Evolutionary conservation across 1,140 invertebrate species (phyloP), one percentile per base, ranked within the genome.

Genomic region (Drosophila arizonae): DNA sequence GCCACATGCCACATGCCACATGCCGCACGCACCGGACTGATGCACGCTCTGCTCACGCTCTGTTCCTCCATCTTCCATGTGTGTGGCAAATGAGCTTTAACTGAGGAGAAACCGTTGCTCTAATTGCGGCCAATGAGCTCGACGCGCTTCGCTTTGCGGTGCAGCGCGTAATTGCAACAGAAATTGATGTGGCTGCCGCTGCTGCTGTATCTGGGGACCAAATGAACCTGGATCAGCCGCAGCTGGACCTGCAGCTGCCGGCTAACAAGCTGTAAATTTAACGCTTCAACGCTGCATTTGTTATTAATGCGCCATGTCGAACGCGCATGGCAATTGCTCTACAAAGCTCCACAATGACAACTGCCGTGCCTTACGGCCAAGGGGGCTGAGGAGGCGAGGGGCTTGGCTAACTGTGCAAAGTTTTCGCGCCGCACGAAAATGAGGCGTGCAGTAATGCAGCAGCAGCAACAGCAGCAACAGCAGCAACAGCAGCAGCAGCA

Each of bases 211-310:
- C 50, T 63, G 72, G 50, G 43, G 33, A 62, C 60, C 60, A 63
- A 48, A 51, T 65, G 58, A 43, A 58, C 56, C 63, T 54, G 65
- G 33, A 50, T 10, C 52, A 33, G 15, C 33, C 46, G 39, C 10
- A 45, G 28, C 66, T 52, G 51, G 52, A 75, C 66, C 70, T 77
- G 79, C 79, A 72, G 82, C 79, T 79, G 82, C 71, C 73, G 72
- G 78, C 82, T 87, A 87, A 87, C 82, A 81, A 87, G 82, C 82
- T 88, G 84, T 88, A 86, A 88, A 88, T 87, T 87, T 88, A 88
- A 87, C 82, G 82, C 82, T 88, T 87, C 84, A 87, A 80, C 79
- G 82, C 76, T 78, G 80, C 69, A 82, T 84, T 84, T 64, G 81
- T 41, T 71, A 60, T 57, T 75, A 80, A 81, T 81, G 74, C 60